Percentiles rank a stretch among this genome's conserved stretches.
These are phyloP conservation scores for Onchidella celtica DNA, from an alignment of 2,888 invertebrate species.

Conservation along the genomic window DNA sequence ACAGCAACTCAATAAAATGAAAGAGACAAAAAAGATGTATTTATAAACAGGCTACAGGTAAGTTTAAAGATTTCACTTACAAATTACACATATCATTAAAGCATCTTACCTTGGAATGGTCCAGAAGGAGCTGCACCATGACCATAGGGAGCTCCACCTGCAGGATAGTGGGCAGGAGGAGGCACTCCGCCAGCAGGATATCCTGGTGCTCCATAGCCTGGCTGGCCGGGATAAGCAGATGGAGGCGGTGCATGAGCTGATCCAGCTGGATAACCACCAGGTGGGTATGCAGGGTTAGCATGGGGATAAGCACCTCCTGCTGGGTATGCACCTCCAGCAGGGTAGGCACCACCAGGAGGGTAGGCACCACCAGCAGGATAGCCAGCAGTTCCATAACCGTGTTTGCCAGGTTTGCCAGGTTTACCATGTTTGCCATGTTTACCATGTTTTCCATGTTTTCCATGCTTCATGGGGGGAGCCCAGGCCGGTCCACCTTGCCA, in stretches of 20 bases:
- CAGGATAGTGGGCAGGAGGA: conserved; percentile 28
- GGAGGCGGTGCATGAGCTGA: neutral
- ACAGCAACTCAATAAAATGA: too few relatives aligned
- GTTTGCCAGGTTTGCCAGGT: too few relatives aligned
- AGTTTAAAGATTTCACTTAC: too few relatives aligned
- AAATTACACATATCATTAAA: too few relatives aligned
- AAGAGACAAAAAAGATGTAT: too few relatives aligned
- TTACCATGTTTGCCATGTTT: conserved; percentile 22
- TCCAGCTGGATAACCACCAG: conserved; percentile 35
- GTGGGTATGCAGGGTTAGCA: conserved; percentile 29
- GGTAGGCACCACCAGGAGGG: conserved; percentile 26
- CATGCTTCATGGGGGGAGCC: neutral
- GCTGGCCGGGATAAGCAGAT: conserved; percentile 23
- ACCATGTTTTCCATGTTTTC: conserved; percentile 6
- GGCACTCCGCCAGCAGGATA: conserved; percentile 12
- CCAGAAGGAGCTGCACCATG: conserved; percentile 41
- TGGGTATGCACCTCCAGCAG: conserved; percentile 34
- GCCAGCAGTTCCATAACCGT: conserved; percentile 33
- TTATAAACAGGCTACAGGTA: too few relatives aligned
- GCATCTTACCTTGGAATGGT: conserved; percentile 23
- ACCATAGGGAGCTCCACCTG: conserved; percentile 47
- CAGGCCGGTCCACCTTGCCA: conserved; percentile 47
- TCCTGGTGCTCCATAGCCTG: conserved; percentile 19
- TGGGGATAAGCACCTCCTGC: conserved; percentile 19
- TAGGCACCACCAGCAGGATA: conserved; percentile 44